phyloP scores from a whole-genome alignment of 2,888 invertebrate genomes.

The Epinotia demarniana region DNA sequence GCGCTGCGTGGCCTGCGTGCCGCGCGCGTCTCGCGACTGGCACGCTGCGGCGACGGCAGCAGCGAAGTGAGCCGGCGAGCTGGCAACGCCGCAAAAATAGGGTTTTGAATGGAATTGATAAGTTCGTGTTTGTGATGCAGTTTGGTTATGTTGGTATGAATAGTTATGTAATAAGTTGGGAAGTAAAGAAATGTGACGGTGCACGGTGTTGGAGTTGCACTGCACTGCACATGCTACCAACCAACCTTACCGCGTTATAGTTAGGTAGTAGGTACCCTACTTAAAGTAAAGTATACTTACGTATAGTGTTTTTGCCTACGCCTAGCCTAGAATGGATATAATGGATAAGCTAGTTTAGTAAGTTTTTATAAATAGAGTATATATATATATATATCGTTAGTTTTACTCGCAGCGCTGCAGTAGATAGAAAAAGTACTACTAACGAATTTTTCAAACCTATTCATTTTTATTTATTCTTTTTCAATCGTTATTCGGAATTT shows the following conservation, averaged over 20 bases:
- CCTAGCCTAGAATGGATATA: background rate
- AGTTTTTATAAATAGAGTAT: background rate
- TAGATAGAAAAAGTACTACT: background rate
- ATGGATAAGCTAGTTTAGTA: background rate
- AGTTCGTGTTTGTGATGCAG: constrained; percentile 37
- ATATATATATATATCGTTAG: background rate
- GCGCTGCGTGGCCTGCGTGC: constrained; percentile 51
- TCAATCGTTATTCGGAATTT: background rate
- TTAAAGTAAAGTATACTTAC: background rate
- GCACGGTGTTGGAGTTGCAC: background rate
- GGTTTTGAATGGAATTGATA: constrained; percentile 46
- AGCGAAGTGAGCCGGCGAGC: constrained; percentile 43
- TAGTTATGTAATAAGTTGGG: constrained; percentile 5
- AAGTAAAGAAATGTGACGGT: background rate
- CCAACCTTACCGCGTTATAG: no score
- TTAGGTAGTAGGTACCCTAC: no score
- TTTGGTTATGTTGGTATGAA: constrained; percentile 16
- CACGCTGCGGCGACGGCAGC: constrained; percentile 47
- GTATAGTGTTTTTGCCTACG: background rate
- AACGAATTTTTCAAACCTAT: background rate
- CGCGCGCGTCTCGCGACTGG: constrained; percentile 57
- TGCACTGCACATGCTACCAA: background rate
- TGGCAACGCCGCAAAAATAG: constrained; percentile 54
- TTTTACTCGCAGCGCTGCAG: background rate
- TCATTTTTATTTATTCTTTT: background rate